Conservation (phyloP, 2,888 invertebrate genomes). For the Gnatocerus cornutus region DNA sequence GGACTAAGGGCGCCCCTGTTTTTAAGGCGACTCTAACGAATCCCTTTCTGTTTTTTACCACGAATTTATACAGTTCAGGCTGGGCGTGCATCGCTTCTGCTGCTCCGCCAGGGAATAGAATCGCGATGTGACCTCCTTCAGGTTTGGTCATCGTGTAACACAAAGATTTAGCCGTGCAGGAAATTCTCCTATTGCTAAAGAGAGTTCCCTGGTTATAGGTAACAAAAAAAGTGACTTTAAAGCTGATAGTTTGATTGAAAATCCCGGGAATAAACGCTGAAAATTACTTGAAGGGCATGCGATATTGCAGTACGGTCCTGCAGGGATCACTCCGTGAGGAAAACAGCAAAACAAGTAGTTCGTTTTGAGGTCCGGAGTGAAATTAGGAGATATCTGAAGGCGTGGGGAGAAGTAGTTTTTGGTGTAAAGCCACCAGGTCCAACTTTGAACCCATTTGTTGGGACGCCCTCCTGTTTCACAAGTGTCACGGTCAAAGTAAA, state of each 20-base stretch:
- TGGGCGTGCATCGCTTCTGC: slow-evolving; percentile 87
- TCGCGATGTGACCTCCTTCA: slow-evolving; percentile 76
- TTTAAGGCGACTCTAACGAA: slow-evolving; percentile 65
- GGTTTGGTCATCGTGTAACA: slow-evolving; percentile 75
- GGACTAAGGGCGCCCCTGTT: slow-evolving; percentile 85
- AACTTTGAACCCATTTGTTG: slow-evolving; percentile 73
- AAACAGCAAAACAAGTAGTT: slow-evolving; percentile 92
- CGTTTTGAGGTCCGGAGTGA: slow-evolving; percentile 82
- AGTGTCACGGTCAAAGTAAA: slow-evolving; percentile 75
- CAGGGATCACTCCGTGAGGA: slow-evolving; percentile 90
- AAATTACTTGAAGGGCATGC: slow-evolving; percentile 67
- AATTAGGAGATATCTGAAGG: slow-evolving; percentile 88
- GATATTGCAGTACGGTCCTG: slow-evolving; percentile 87
- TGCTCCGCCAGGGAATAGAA: slow-evolving; percentile 91
- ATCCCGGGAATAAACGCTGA: slow-evolving; percentile 71
- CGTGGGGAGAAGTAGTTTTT: slow-evolving; percentile 90
- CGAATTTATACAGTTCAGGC: slow-evolving; percentile 82
- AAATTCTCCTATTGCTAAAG: slow-evolving; percentile 73
- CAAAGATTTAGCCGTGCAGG: slow-evolving; percentile 80
- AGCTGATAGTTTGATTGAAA: slow-evolving; percentile 72
- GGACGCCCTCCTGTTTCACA: slow-evolving; percentile 74
- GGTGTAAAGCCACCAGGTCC: slow-evolving; percentile 82
- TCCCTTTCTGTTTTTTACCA: slow-evolving; percentile 84
- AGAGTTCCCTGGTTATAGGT: slow-evolving; percentile 82
- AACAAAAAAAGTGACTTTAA: slow-evolving; percentile 80